Evolutionary conservation across 2,113 vertebrate genomes (phyloP).

Genomic region (Cyanoramphus novaezelandiae): DNA sequence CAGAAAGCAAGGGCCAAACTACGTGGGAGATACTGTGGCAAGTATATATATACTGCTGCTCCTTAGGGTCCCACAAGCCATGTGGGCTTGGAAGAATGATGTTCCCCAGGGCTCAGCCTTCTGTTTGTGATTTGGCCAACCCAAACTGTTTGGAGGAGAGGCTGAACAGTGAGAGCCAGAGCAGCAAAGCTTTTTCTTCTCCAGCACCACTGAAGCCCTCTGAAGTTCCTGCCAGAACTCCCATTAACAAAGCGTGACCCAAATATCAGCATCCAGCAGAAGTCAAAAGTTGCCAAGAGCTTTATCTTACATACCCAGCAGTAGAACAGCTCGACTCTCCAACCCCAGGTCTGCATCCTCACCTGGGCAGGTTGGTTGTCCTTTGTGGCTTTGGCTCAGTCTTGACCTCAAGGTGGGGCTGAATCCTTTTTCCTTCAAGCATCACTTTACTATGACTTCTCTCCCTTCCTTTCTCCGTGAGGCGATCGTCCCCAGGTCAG

Average conservation of each 20-base stretch:
- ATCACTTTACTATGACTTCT: neutral
- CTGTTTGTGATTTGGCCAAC: neutral
- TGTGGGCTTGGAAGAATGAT: neutral
- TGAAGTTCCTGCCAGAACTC: neutral
- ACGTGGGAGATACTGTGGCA: neutral
- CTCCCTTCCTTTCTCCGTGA: neutral
- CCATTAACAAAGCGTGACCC: neutral
- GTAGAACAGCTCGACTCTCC: neutral
- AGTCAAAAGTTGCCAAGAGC: neutral
- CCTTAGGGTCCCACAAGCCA: neutral
- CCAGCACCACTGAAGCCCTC: neutral
- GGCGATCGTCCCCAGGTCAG: too few species aligned
- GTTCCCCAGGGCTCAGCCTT: neutral
- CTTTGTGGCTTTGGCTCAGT: neutral
- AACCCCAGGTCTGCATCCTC: neutral
- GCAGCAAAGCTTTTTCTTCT: neutral
- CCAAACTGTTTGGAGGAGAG: neutral
- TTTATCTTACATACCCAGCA: neutral
- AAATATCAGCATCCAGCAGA: neutral
- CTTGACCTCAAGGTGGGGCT: neutral
- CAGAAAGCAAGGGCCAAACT: fast-evolving
- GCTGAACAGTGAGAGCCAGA: neutral
- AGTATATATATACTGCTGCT: too few species aligned
- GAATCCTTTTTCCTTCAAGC: neutral
- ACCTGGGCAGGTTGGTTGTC: neutral